phyloP scores from a whole-genome alignment of 2,113 vertebrate species.

The Tragulus kanchil region DNA sequence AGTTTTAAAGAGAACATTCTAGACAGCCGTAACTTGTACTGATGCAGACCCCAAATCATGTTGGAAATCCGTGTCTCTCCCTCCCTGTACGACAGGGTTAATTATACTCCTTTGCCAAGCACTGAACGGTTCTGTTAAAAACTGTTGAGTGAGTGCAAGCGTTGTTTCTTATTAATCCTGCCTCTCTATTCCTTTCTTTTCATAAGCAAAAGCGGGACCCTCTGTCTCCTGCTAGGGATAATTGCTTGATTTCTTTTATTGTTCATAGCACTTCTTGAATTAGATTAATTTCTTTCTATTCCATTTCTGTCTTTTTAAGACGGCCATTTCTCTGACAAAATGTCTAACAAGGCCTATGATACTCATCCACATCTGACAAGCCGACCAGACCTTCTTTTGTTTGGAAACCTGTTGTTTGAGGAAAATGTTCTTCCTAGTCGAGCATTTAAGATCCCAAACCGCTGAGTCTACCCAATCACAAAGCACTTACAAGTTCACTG shows the following conservation, averaged over 20 bases:
- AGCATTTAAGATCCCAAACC: neutral
- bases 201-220: neutral
- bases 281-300: constrained; percentile 74
- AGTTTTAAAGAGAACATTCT: constrained; percentile 28
- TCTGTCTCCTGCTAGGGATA: constrained; percentile 42
- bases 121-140: neutral
- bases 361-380: constrained; percentile 44
- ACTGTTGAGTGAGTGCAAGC: neutral
- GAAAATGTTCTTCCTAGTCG: constrained; percentile 1
- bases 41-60: neutral
- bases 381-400: neutral
- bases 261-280: constrained; percentile 67
- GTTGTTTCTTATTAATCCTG: neutral
- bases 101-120: neutral
- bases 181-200: constrained; percentile 54
- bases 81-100: neutral
- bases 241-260: constrained; percentile 61
- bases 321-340: constrained; percentile 38
- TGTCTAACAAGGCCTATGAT: neutral
- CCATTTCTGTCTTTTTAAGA: constrained; percentile 59
- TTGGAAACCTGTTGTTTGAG: constrained; percentile 39
- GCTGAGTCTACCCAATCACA: neutral
- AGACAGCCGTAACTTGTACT: neutral
- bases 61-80: neutral
- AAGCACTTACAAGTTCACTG: fast-evolving